Evolutionary conservation across 2,797 vertebrate genomes (phyloP).

Genomic region (Channallabes apus): DNA sequence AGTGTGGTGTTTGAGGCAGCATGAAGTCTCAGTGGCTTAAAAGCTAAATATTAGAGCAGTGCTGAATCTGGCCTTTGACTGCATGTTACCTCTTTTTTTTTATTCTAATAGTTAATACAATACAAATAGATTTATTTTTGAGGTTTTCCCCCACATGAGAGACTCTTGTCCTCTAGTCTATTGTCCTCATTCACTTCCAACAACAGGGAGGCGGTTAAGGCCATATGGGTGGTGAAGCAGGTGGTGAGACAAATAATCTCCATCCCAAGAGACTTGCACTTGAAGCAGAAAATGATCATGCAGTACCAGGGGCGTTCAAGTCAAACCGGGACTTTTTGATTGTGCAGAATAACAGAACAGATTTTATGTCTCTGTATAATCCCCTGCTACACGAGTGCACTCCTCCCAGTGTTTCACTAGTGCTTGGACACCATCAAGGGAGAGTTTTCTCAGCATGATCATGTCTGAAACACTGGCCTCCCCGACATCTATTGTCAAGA

Average conservation of each 20-base stretch:
- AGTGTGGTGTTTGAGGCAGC: not conserved
- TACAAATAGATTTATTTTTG: not conserved
- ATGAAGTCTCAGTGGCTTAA: not conserved
- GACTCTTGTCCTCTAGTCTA: too few species aligned
- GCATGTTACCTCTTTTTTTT: not conserved
- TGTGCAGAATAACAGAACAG: too few species aligned
- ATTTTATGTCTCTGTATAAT: too few species aligned
- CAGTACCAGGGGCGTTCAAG: not conserved
- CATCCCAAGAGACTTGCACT: not conserved
- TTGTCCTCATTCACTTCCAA: not conserved
- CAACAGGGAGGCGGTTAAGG: not conserved
- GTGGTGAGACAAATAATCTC: not conserved
- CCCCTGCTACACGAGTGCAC: too few species aligned
- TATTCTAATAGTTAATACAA: not conserved
- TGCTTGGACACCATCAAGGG: too few species aligned
- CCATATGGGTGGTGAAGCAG: not conserved
- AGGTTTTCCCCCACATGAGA: not conserved
- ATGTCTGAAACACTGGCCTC: too few species aligned
- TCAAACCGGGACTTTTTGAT: too few species aligned
- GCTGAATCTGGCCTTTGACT: not conserved
- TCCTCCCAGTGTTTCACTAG: too few species aligned
- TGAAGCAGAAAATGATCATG: not conserved
- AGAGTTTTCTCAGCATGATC: too few species aligned
- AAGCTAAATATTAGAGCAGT: not conserved
- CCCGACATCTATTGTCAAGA: too few species aligned